Conservation (phyloP, 2,113 vertebrate genomes). For the Rhineura floridana region DNA sequence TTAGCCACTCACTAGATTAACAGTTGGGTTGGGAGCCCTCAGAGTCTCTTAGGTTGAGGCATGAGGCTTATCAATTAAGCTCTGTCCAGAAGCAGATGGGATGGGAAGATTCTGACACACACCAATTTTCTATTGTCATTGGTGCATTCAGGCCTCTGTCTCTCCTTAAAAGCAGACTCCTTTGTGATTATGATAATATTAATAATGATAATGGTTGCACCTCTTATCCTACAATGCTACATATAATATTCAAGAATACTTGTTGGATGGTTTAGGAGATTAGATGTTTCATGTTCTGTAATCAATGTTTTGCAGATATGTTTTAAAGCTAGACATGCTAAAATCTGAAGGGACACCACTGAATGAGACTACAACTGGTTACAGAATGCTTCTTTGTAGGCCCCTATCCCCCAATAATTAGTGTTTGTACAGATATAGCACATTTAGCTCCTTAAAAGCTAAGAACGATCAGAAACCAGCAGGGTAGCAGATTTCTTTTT, state of each 20-base stretch:
- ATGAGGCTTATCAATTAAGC: no score
- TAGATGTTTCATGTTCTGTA: background rate
- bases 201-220: background rate
- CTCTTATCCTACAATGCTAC: background rate
- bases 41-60: background rate
- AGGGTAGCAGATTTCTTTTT: rapidly evolving
- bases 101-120: background rate
- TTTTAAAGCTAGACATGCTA: background rate
- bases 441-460: background rate
- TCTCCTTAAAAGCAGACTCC: background rate
- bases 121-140: background rate
- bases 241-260: background rate
- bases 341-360: background rate
- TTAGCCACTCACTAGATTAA: background rate
- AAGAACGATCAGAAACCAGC: background rate
- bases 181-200: background rate
- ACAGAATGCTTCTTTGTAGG: background rate
- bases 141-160: background rate
- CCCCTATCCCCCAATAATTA: background rate
- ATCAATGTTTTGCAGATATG: background rate
- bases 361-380: background rate
- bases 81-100: background rate
- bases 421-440: background rate
- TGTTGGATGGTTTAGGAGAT: background rate
- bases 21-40: background rate